Base-by-base conservation (phyloP, 2,113 vertebrate genomes). In the Malurus melanocephalus region DNA sequence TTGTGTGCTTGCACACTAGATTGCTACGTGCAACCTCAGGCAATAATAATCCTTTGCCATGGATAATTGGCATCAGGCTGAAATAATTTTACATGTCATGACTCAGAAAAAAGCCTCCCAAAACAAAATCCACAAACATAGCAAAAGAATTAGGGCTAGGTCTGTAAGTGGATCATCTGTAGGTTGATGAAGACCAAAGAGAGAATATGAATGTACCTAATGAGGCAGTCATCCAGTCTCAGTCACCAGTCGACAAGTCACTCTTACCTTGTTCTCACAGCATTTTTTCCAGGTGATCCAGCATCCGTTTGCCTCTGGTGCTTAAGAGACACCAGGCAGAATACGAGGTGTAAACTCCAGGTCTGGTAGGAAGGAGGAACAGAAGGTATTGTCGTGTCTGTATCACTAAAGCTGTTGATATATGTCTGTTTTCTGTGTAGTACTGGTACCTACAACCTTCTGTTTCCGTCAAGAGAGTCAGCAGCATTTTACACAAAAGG, bases 221-320 rank as follows among this genome's bases (percentile, higher is more conserved):
- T 0, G 6, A 45, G 51, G 23, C 51, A n/a, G 46, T 35, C 22
- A 28, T 35, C 32, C 21, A 48, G 35, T 26, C 21, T 84, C 60
- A 42, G 26, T 32, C 16, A 17, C 17, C 60, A 35, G 52, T 26
- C 52, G 32, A 26, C 32, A 27, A 10, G 35, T 55, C 18, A 13
- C 51, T 69, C 51, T 38, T 43, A 32, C 16, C 21, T 18, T 9
- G 10, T 38, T 83, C 38, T 38, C 5, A 8, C 15, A n/a, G 43
- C 13, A 8, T 20, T 71, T 67, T 69, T 24, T 23, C 30, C 52
- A 32, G 55, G 43, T 62, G 19, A 51, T 83, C 56, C 2, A 1
- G 24, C 21, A 42, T 27, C 51, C 2, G 0, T 17, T 28, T 24
- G 21, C 26, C 17, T 42, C 72, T 0, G 0, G 42, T 73, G 38